Percentiles rank a stretch among this genome's conserved stretches.
Evolutionary conservation across 2,797 vertebrate species (phyloP).

Genomic region (Sebastes trivittatus): DNA sequence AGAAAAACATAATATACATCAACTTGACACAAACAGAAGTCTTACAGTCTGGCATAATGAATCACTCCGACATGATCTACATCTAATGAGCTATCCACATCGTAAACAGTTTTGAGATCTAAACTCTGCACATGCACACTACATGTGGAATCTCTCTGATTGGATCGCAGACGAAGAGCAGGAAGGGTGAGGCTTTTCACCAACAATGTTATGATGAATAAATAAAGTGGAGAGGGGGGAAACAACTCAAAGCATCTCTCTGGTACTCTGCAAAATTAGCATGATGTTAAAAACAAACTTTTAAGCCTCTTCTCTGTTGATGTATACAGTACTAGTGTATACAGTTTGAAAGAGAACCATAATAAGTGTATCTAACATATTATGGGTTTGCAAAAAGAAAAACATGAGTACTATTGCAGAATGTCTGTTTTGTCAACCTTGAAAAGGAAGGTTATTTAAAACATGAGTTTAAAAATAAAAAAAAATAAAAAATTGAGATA

Average conservation of each 20-base stretch:
- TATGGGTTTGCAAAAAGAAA: background rate
- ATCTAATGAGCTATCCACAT: slow-evolving; percentile 79
- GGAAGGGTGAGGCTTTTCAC: slow-evolving; percentile 13
- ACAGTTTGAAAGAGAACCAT: background rate
- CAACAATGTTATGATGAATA: slow-evolving; percentile 35
- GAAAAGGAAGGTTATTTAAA: background rate
- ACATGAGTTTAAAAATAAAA: background rate
- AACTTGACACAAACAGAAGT: slow-evolving; percentile 84
- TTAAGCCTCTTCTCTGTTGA: slow-evolving; percentile 13
- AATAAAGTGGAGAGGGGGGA: background rate
- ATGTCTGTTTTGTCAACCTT: background rate
- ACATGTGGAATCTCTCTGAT: slow-evolving; percentile 38
- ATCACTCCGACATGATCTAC: slow-evolving; percentile 76
- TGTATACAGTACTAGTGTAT: background rate
- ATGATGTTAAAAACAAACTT: slow-evolving; percentile 19
- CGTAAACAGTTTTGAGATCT: slow-evolving; percentile 73
- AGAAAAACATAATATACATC: slow-evolving; percentile 81
- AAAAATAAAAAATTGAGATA: background rate
- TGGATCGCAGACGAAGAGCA: slow-evolving; percentile 12
- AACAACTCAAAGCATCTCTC: background rate
- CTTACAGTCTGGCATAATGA: slow-evolving; percentile 80
- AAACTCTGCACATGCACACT: slow-evolving; percentile 48
- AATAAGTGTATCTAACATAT: background rate
- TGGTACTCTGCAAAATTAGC: background rate
- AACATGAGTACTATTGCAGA: background rate